A percentile compares a stretch with the other conserved stretches of the same genome.
Conservation (phyloP, 2,797 vertebrate species). For the Liasis olivaceus region DNA sequence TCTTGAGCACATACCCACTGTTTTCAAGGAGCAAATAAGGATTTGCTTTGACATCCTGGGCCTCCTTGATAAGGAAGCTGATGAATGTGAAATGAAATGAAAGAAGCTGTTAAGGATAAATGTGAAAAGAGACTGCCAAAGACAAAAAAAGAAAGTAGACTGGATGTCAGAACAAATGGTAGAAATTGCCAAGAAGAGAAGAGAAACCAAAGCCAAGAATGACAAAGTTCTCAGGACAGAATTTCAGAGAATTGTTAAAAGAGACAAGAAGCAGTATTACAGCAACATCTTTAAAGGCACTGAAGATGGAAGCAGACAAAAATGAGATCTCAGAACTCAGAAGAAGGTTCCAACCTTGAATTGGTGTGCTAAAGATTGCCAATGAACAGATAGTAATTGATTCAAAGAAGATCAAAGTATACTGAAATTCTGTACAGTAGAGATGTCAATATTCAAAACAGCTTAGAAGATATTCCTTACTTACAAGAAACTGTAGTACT, state of each 20-base stretch:
- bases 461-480: not conserved
- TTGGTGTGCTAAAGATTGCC: not conserved
- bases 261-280: not conserved
- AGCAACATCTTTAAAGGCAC: not conserved
- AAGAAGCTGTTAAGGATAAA: too few species aligned
- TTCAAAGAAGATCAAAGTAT: not conserved
- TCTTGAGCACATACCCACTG: too few species aligned
- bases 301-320: not conserved
- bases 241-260: not conserved
- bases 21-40: too few species aligned
- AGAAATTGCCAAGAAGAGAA: not conserved
- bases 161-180: not conserved
- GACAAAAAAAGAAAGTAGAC: not conserved
- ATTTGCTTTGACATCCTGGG: too few species aligned
- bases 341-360: not conserved
- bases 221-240: not conserved
- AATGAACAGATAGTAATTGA: not conserved
- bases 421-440: not conserved
- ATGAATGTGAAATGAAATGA: too few species aligned
- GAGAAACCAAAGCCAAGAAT: not conserved
- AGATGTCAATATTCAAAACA: not conserved
- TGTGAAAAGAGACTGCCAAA: too few species aligned
- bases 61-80: too few species aligned
- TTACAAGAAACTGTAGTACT: not conserved
- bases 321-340: not conserved